These are phyloP conservation scores for Patella pellucida DNA, from an alignment of 2,888 invertebrate genomes.

Conservation along the genomic window DNA sequence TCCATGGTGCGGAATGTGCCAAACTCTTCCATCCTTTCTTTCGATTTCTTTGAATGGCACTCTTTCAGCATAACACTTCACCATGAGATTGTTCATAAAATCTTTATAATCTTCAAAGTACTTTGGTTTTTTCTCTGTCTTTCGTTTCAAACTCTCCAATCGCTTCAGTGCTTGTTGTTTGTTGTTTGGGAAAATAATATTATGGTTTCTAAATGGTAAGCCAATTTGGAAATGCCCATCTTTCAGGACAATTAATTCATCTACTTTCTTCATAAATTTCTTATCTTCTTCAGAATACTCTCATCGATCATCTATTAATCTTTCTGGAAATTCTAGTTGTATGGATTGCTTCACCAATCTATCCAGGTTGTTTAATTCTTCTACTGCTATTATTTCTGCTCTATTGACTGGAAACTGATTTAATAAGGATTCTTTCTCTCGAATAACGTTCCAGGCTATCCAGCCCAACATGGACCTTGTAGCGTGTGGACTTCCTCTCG, in stretches of 20 bases:
- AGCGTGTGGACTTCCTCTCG: conserved; percentile 18
- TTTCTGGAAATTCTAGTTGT: conserved; percentile 1
- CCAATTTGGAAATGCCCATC: conserved; percentile 24
- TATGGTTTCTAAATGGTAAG: conserved; percentile 14
- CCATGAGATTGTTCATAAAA: conserved; percentile 17
- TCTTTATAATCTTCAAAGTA: conserved; percentile 14
- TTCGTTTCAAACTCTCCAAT: conserved; percentile 8
- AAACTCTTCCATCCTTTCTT: conserved; percentile 20
- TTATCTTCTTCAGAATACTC: conserved; percentile 22
- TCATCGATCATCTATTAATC: background rate
- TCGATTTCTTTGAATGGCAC: conserved; percentile 11
- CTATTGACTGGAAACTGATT: too few relatives aligned
- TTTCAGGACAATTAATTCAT: conserved; percentile 4
- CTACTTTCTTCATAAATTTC: conserved; percentile 19
- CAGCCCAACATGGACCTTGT: conserved; percentile 17
- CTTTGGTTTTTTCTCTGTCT: conserved; percentile 5
- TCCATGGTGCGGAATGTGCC: conserved; percentile 36
- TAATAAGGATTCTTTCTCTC: background rate
- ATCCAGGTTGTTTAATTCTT: background rate
- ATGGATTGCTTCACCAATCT: background rate
- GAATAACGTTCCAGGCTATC: background rate
- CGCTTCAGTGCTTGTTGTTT: conserved; percentile 8
- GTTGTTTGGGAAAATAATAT: conserved; percentile 19
- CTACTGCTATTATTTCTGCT: too few relatives aligned
- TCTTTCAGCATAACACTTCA: conserved; percentile 24